A percentile compares a stretch with the other conserved stretches of the same genome.
Evolutionary conservation across 2,113 vertebrate genomes (phyloP).

Genomic region (Cettia cetti): DNA sequence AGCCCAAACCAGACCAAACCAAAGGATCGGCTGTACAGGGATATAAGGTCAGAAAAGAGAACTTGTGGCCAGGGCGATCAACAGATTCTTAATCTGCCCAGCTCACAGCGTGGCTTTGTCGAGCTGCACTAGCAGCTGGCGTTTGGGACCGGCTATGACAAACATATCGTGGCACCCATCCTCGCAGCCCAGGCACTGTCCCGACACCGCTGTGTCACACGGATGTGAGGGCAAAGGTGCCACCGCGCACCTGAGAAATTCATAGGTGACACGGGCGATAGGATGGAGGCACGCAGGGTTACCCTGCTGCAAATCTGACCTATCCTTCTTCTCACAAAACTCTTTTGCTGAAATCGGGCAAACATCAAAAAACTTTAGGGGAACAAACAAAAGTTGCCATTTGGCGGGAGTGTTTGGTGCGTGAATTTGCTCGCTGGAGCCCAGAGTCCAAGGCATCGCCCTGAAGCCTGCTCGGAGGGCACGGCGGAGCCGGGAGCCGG

Average conservation of each 20-base stretch:
- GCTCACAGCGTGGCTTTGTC: not conserved
- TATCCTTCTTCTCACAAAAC: not conserved
- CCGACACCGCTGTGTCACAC: not conserved
- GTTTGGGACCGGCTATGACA: not conserved
- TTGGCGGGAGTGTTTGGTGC: not conserved
- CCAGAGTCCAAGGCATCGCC: not conserved
- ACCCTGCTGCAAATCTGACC: not conserved
- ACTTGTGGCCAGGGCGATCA: not conserved
- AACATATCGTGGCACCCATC: not conserved
- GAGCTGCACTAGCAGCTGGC: not conserved
- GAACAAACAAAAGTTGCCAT: not conserved
- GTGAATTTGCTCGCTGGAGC: not conserved
- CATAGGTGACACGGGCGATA: not conserved
- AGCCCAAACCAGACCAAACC: not conserved
- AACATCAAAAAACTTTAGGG: not conserved
- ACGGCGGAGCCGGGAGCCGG: not conserved
- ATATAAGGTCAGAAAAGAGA: constrained; percentile 28
- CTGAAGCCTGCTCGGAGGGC: not conserved
- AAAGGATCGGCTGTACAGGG: not conserved
- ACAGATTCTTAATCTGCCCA: constrained; percentile 15
- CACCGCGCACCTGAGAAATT: not conserved
- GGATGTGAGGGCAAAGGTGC: not conserved
- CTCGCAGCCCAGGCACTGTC: not conserved
- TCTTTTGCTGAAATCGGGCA: not conserved
- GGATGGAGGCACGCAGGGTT: not conserved